Percentiles rank a stretch among this genome's conserved stretches.
phyloP scores from a whole-genome alignment of 2,888 invertebrate genomes.

The Caenorhabditis virilis region DNA sequence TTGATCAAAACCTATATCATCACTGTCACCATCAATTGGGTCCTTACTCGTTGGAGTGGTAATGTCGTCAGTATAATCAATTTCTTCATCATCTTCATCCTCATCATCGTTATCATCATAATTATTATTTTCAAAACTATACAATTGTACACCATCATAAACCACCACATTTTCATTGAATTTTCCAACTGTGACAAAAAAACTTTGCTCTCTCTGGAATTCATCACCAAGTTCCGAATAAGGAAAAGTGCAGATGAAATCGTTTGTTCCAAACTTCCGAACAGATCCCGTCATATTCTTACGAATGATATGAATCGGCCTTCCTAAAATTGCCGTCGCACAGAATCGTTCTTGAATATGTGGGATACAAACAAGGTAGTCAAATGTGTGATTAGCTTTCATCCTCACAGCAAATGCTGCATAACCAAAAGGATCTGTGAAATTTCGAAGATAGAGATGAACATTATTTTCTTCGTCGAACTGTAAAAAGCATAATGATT shows the following conservation, averaged over 20 bases:
- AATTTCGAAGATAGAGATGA: slow-evolving; percentile 18
- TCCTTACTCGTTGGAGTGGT: too few species aligned
- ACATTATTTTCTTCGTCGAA: slow-evolving; percentile 16
- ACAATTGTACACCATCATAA: slow-evolving; percentile 16
- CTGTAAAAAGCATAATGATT: neutral
- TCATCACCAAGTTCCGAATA: neutral
- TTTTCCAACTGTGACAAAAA: slow-evolving; percentile 18
- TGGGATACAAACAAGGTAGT: slow-evolving; percentile 26
- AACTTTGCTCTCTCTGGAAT: slow-evolving; percentile 13
- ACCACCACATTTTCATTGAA: slow-evolving; percentile 11
- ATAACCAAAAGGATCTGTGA: slow-evolving; percentile 9
- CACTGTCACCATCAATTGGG: too few species aligned
- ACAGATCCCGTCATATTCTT: slow-evolving; percentile 9
- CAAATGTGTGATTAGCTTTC: slow-evolving; percentile 7
- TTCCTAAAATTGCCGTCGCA: slow-evolving; percentile 12
- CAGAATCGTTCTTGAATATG: slow-evolving; percentile 3
- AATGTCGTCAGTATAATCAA: neutral
- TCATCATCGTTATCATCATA: slow-evolving; percentile 65
- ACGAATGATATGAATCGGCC: neutral
- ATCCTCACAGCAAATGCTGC: slow-evolving; percentile 14
- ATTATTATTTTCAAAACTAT: slow-evolving; percentile 76
- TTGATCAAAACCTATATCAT: too few species aligned
- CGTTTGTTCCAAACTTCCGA: neutral
- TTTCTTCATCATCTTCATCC: neutral
- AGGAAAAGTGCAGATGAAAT: slow-evolving; percentile 18